These are phyloP conservation scores for Taeniopygia guttata DNA, from an alignment of 2,797 vertebrate genomes.

Conservation along the genomic window DNA sequence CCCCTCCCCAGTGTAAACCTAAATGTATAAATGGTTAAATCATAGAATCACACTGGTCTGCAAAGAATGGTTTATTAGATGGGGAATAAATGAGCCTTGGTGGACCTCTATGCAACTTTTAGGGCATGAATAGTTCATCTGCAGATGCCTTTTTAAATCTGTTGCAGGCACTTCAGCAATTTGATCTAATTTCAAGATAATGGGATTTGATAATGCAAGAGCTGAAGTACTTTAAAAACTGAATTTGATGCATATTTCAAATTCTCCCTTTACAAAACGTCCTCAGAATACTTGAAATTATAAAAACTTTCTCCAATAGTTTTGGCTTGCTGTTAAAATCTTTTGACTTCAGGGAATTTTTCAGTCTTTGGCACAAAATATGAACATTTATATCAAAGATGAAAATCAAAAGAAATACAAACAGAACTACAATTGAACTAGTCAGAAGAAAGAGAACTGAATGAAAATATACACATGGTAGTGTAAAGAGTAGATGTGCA, in stretches of 20 bases:
- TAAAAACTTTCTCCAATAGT: not conserved
- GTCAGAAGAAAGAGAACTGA: not conserved
- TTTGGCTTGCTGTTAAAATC: not conserved
- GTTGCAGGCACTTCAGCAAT: not conserved
- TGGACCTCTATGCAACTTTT: not conserved
- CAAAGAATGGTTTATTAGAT: not conserved
- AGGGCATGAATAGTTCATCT: not conserved
- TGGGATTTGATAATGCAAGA: not conserved
- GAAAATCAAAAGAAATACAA: not conserved
- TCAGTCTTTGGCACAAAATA: not conserved
- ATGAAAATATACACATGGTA: not conserved
- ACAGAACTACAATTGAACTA: not conserved
- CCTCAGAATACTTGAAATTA: not conserved
- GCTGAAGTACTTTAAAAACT: not conserved
- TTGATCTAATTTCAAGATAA: constrained; percentile 8
- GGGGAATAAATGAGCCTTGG: not conserved
- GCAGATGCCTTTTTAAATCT: not conserved
- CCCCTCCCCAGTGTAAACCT: not conserved
- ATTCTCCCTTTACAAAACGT: not conserved
- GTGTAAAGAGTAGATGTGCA: not conserved
- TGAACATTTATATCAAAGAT: not conserved
- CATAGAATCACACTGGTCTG: not conserved
- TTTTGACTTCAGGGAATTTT: not conserved
- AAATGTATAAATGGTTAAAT: not conserved
- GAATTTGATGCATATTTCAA: not conserved